These are phyloP conservation scores for Scotopteryx bipunctaria DNA, from an alignment of 2,888 invertebrate species.

Conservation along the genomic window DNA sequence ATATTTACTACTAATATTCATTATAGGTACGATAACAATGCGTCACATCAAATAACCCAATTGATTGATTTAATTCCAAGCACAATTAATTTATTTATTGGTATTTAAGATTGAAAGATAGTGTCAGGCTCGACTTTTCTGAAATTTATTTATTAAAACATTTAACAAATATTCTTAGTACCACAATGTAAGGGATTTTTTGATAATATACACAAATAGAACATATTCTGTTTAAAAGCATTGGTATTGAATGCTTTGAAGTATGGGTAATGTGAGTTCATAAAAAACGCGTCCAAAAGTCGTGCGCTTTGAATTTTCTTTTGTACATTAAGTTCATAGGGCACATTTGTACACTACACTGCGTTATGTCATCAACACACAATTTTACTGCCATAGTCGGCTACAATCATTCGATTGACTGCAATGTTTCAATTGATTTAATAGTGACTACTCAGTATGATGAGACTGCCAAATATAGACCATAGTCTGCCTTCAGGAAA, in stretches of 20 bases:
- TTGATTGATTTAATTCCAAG: constrained; percentile 26
- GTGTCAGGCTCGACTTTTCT: constrained; percentile 10
- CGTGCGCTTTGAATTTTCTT: constrained; percentile 1
- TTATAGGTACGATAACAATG: constrained; percentile 5
- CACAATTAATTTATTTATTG: constrained; percentile 7
- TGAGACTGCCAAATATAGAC: too few relatives aligned
- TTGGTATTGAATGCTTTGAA: too few relatives aligned
- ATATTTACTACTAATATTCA: constrained; percentile 12
- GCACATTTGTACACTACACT: constrained; percentile 6
- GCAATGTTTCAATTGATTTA: constrained; percentile 38
- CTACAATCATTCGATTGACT: constrained; percentile 23
- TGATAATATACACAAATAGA: too few relatives aligned
- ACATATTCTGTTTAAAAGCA: too few relatives aligned
- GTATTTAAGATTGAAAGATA: background rate
- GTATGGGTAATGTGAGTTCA: too few relatives aligned
- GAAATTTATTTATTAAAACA: too few relatives aligned
- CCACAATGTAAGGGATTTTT: too few relatives aligned
- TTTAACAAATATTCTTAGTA: too few relatives aligned
- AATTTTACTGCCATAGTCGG: constrained; percentile 19
- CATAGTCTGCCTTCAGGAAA: constrained; percentile 24
- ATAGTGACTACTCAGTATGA: constrained; percentile 26
- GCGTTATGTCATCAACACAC: constrained; percentile 18
- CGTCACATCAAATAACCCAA: background rate
- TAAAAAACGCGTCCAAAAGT: constrained; percentile 15
- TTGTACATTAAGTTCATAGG: constrained; percentile 18